These are phyloP conservation scores for Apodemus speciosus DNA, from an alignment of 2,113 vertebrate genomes.

Conservation along the genomic window DNA sequence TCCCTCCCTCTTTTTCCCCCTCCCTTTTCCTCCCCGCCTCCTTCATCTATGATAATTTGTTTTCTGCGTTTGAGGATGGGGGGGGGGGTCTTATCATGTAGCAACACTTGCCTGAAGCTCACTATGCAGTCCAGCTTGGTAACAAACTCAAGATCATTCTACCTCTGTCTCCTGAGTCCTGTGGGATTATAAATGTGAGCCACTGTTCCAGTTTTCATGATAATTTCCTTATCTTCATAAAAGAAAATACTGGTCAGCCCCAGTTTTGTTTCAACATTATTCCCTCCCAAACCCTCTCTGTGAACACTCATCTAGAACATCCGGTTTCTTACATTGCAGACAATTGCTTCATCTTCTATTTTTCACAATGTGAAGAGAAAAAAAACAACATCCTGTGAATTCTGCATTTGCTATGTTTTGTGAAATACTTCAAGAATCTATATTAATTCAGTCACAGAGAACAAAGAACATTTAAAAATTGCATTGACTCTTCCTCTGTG, in stretches of 20 bases:
- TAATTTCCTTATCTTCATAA: background rate
- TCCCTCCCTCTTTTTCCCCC: background rate
- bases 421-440: background rate
- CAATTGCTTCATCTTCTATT: background rate
- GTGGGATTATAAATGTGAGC: background rate
- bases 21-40: too few relatives aligned
- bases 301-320: background rate
- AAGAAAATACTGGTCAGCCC: background rate
- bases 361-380: background rate
- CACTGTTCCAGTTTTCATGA: background rate
- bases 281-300: background rate
- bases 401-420: background rate
- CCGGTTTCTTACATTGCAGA: background rate
- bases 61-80: background rate
- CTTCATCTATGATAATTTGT: background rate
- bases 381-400: background rate
- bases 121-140: background rate
- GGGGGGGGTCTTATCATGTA: background rate
- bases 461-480: slow-evolving; percentile 50
- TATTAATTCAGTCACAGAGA: background rate
- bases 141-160: background rate
- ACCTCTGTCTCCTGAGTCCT: background rate
- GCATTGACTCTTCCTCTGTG: background rate
- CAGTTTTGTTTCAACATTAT: background rate
- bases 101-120: too few relatives aligned